Base-by-base conservation (phyloP, 1,140 invertebrate genomes). In the Eueides isabella region DNA sequence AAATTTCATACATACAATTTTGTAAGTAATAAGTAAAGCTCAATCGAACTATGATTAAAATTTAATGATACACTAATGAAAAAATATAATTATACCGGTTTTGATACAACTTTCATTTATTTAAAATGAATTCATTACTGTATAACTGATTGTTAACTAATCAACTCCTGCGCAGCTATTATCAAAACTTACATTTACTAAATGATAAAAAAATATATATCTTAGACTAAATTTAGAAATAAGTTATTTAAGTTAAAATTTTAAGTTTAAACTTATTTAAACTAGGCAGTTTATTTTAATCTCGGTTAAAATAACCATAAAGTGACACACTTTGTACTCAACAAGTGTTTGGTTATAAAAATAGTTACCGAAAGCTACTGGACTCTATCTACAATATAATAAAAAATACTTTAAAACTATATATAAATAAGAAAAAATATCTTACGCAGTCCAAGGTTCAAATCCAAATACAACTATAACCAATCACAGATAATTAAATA, bases 401-500 rank as follows among this genome's bases (percentile, higher is more conserved):
- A 11, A 5, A 55, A 55, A 12, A 2, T 1, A 55, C 23, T 55
- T 1, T 23, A 11, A 11, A 55, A 26, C n/a, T 55, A 26, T 26
- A 3, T 11, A 11, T n/a, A 26, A 23, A 23, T 23, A 26, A 1
- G 0, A 11, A 55, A 55, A 55, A 9, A 2, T 55, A 55, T 26
- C 48, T 55, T 55, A 55, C 48, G 6, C 12, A 55, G 48, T 55
- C 19, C 48, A 23, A 55, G 23, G 5, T 55, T 55, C 48, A 55
- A 55, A 55, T 55, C 48, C 48, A 55, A 55, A 55, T 23, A 7
- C 9, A 26, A 12, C 19, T 55, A 23, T 12, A 55, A 71, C 72
- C 76, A 76, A 80, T 81, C 85, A 83, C 80, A 65, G 61, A 65
- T 65, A 65, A 44, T 44, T 65, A 41, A 55, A 55, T 55, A 55